Evolutionary conservation across 1,140 invertebrate species (phyloP), one percentile per base, ranked within the genome.

Genomic region (Matsumurasca onukii): DNA sequence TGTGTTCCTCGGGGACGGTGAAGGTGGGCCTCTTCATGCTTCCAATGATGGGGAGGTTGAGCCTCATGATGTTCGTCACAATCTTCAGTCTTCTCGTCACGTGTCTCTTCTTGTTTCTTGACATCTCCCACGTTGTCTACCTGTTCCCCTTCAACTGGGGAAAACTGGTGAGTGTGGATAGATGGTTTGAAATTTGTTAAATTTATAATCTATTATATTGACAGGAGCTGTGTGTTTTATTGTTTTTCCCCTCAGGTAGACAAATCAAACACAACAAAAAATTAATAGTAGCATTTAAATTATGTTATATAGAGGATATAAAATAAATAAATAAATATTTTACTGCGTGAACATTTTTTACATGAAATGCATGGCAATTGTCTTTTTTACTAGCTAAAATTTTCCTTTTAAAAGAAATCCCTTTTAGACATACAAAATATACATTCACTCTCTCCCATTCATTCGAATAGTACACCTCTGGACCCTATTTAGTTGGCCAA

Each of bases 141-240:
- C 84, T 92, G 80, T 90, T 93, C 81, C 91, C 91, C 72, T 87
- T 93, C 76, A 91, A 92, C 79, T 93, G 91, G 90, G 83, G 86
- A 70, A 89, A 86, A 85, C 77, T 92, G 84, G 91, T 92, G 79
- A 85, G 87, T 84, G 62, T 27, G 12, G 17, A 9, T 17, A 5
- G 17, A 39, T 39, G 5, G 13, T 62, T 66, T 48, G 20, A 34
- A 15, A 52, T 3, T 31, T 9, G 25, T 17, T 25, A 25, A 63
- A 25, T 17, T 68, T 22, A 22, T 25, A n/a, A 9, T 17, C 30
- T 27, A 9, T 17, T 27, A 24, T 66, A 22, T 29, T 57, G 34
- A 15, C 9, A 5, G 39, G 17, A 20, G 9, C 13, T 9, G 39
- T 31, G 20, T 5, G 52, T 59, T 66, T 5, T 9, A n/a, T 51